Percentiles rank a stretch among this genome's conserved stretches.
These are phyloP conservation scores for Chloroceryle inda DNA, from an alignment of 2,797 vertebrate species.

Conservation along the genomic window DNA sequence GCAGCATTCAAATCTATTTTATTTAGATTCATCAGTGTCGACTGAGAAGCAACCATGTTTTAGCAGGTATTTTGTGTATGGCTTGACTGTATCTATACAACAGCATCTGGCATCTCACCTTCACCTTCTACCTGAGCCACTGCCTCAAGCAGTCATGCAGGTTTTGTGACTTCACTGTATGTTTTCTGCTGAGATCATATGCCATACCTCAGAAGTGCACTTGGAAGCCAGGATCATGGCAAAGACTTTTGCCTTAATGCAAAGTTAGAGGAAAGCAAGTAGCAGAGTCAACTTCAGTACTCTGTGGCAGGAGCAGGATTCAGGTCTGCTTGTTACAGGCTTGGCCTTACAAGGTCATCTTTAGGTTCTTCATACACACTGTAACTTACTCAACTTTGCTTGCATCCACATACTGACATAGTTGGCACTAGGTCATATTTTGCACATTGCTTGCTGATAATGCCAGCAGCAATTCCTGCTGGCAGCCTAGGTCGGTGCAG, in stretches of 20 bases:
- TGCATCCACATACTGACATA: not conserved
- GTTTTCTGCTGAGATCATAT: not conserved
- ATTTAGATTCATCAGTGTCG: not conserved
- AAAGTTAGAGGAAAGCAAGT: not conserved
- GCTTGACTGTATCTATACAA: not conserved
- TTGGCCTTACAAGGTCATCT: not conserved
- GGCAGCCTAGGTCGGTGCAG: not conserved
- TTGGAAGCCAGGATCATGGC: not conserved
- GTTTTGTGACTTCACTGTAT: not conserved
- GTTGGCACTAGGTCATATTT: not conserved
- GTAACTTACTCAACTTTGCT: not conserved
- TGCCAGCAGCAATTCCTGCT: not conserved
- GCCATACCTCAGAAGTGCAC: fast-evolving
- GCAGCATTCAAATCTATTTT: not conserved
- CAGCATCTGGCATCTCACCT: not conserved
- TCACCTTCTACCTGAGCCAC: not conserved
- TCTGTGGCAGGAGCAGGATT: not conserved
- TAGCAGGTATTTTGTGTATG: not conserved
- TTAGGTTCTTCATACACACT: fast-evolving
- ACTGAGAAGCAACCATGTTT: not conserved
- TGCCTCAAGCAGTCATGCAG: not conserved
- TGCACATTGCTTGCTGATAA: not conserved
- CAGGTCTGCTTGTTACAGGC: not conserved
- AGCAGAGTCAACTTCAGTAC: not conserved
- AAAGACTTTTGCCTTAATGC: not conserved